Evolutionary conservation across 2,797 vertebrate genomes (phyloP).

Genomic region (Oryzias sinensis): DNA sequence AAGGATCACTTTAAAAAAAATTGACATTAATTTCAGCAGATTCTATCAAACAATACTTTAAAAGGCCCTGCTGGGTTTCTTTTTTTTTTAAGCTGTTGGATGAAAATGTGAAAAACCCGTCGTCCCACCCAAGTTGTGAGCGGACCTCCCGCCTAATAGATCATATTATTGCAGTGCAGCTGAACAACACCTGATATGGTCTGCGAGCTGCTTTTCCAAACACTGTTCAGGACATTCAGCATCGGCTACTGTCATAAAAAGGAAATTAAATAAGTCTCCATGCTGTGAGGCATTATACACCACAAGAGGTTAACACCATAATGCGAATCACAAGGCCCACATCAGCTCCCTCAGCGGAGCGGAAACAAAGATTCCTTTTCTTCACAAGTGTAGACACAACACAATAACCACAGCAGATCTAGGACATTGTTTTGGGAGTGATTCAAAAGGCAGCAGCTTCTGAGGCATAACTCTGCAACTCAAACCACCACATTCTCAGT

Average conservation of each 20-base stretch:
- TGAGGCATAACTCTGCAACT: constrained; percentile 26
- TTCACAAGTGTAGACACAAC: constrained; percentile 44
- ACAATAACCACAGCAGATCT: constrained; percentile 55
- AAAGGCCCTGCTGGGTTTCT: constrained; percentile 45
- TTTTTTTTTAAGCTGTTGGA: constrained; percentile 56
- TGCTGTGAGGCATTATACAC: constrained; percentile 60
- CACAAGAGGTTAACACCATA: constrained; percentile 74
- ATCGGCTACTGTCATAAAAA: constrained; percentile 32
- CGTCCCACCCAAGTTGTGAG: constrained; percentile 17
- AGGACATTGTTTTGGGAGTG: constrained; percentile 53
- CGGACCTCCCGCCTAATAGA: constrained; percentile 34
- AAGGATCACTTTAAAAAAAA: constrained; percentile 16
- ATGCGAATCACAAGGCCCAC: constrained; percentile 77
- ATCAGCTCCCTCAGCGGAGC: constrained; percentile 54
- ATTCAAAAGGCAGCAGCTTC: constrained; percentile 32
- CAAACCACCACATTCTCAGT: constrained; percentile 27
- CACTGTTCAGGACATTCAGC: constrained; percentile 23
- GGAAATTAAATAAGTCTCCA: constrained; percentile 58
- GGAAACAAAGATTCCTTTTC: constrained; percentile 74
- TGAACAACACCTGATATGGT: constrained; percentile 62
- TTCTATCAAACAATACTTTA: constrained; percentile 55
- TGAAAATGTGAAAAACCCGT: constrained; percentile 47
- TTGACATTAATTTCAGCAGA: constrained; percentile 5
- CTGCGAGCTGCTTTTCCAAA: constrained; percentile 31
- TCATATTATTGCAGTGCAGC: constrained; percentile 41